These are phyloP conservation scores for Phocoena sinus DNA, from an alignment of 2,113 vertebrate species.

Conservation along the genomic window DNA sequence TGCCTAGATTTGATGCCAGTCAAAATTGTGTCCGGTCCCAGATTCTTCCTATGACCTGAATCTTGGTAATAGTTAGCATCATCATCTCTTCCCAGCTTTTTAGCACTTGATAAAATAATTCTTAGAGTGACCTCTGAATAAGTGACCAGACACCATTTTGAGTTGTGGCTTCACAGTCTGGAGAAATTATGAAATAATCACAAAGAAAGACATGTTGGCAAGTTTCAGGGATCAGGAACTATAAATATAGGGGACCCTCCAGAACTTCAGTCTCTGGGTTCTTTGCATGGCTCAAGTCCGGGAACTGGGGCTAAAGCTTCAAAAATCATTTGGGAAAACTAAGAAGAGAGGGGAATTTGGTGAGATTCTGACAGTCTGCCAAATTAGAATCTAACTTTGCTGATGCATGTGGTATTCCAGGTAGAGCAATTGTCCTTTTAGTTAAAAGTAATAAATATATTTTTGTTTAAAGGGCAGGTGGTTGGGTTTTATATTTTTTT, in stretches of 20 bases:
- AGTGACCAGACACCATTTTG: not conserved
- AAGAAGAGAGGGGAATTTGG: not conserved
- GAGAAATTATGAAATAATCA: not conserved
- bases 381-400: not conserved
- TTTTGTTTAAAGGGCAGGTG: slow-evolving; percentile 27
- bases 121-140: not conserved
- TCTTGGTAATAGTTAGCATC: not conserved
- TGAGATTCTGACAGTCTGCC: not conserved
- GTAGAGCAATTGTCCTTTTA: slow-evolving; percentile 36
- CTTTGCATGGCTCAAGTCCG: not conserved
- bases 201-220: not conserved
- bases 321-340: not conserved
- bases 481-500: slow-evolving; percentile 21
- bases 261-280: not conserved
- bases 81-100: not conserved
- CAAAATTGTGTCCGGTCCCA: not conserved
- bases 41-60: not conserved
- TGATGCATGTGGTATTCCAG: not conserved
- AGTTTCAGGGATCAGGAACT: not conserved
- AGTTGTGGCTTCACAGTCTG: not conserved
- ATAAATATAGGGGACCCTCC: not conserved
- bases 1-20: not conserved
- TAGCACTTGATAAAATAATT: not conserved
- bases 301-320: not conserved
- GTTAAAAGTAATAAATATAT: slow-evolving; percentile 5